These are phyloP conservation scores for Synanthedon myopaeformis DNA, from an alignment of 2,888 invertebrate species.

Conservation along the genomic window DNA sequence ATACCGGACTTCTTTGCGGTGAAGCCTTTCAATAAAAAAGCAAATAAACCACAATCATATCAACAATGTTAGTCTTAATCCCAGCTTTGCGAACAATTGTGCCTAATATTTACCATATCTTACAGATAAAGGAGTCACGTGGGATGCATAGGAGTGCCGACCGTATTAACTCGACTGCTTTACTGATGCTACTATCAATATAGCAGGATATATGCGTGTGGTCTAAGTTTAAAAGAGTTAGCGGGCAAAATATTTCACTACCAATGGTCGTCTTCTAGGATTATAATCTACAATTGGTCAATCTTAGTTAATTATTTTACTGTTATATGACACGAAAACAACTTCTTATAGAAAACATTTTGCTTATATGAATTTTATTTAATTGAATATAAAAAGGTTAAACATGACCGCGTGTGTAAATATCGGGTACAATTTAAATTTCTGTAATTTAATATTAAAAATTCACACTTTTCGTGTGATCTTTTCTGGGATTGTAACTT, in stretches of 20 bases:
- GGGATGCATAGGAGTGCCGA: slow-evolving; percentile 25
- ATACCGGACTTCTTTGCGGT: slow-evolving; percentile 17
- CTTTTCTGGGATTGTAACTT: no score
- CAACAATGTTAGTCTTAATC: slow-evolving; percentile 16
- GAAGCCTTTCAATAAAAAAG: slow-evolving; percentile 43
- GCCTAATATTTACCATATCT: slow-evolving; percentile 45
- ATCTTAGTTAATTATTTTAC: no score
- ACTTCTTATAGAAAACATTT: no score
- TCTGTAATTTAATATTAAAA: no score
- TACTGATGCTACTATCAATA: slow-evolving; percentile 44
- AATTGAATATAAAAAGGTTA: no score
- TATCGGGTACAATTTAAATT: no score
- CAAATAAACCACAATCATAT: slow-evolving; percentile 34
- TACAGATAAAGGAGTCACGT: slow-evolving; percentile 37
- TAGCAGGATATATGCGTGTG: slow-evolving; percentile 28
- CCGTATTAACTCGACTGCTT: slow-evolving; percentile 35
- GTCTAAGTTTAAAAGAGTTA: slow-evolving; percentile 1
- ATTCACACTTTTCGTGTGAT: no score
- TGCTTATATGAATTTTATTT: no score
- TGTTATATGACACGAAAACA: no score
- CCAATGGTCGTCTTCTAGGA: no score
- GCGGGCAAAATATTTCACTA: not conserved
- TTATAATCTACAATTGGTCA: no score
- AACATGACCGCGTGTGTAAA: no score
- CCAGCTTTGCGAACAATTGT: slow-evolving; percentile 25